phyloP scores from a whole-genome alignment of 2,888 invertebrate species.

The Tuberolachnus salignus region DNA sequence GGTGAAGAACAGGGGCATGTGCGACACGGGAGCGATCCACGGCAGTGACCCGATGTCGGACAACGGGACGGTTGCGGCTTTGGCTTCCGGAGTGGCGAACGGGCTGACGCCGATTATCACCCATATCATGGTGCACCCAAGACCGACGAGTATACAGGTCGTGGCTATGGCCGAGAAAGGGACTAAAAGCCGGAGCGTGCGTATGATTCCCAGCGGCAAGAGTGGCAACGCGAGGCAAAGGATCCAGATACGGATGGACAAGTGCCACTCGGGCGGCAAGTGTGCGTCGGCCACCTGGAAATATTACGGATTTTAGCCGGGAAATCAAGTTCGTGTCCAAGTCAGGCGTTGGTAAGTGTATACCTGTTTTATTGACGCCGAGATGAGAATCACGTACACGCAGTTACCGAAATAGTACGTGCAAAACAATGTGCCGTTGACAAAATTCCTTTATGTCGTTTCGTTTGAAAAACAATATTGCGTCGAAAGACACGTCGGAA shows the following conservation, averaged over 20 bases:
- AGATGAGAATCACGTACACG: slow-evolving; percentile 79
- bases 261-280: slow-evolving; percentile 48
- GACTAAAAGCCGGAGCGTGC: slow-evolving; percentile 82
- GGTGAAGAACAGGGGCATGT: slow-evolving; percentile 86
- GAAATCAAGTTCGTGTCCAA: neutral
- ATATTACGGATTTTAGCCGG: neutral
- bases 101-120: slow-evolving; percentile 70
- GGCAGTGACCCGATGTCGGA: slow-evolving; percentile 67
- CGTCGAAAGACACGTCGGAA: neutral
- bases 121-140: slow-evolving; percentile 62
- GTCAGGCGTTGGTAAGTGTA: neutral
- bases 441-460: slow-evolving; percentile 58
- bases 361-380: slow-evolving; percentile 73
- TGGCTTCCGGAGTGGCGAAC: slow-evolving; percentile 61
- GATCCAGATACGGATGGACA: slow-evolving; percentile 70
- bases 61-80: slow-evolving; percentile 66
- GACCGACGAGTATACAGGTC: slow-evolving; percentile 76
- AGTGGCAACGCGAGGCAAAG: slow-evolving; percentile 73
- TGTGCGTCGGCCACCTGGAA: slow-evolving; percentile 59
- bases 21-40: slow-evolving; percentile 60
- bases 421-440: slow-evolving; percentile 60
- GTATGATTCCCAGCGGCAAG: slow-evolving; percentile 74
- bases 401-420: slow-evolving; percentile 61
- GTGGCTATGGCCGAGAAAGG: slow-evolving; percentile 91
- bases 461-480: neutral